These are phyloP conservation scores for Mermis nigrescens DNA, from an alignment of 2,888 invertebrate species.

Conservation along the genomic window DNA sequence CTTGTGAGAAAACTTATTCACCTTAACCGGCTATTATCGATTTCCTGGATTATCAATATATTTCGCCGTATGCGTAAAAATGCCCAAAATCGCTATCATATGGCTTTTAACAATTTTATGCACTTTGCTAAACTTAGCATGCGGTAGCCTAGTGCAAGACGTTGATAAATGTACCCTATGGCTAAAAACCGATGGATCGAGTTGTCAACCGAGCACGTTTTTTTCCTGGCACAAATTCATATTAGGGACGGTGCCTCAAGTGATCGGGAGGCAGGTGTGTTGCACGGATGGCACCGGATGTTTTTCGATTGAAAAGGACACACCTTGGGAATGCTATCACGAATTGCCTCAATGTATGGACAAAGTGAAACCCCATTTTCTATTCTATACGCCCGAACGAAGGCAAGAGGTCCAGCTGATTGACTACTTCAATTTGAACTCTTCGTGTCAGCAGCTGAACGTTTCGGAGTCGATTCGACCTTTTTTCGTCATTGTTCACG, in stretches of 20 bases:
- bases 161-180: not conserved
- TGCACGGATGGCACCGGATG: conserved; percentile 1
- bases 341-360: not conserved
- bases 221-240: not conserved
- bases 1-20: no score
- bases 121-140: no score
- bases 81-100: no score
- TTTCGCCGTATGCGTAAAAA: no score
- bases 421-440: not conserved
- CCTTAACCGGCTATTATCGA: no score
- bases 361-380: not conserved
- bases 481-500: not conserved
- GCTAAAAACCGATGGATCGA: not conserved
- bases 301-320: not conserved
- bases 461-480: not conserved
- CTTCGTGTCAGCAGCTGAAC: not conserved
- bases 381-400: not conserved
- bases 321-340: not conserved
- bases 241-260: not conserved
- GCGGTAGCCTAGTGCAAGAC: not conserved
- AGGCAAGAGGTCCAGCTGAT: not conserved
- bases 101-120: no score
- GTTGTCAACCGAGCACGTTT: not conserved
- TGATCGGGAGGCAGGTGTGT: not conserved
- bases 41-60: no score